Conservation (phyloP, 2,797 vertebrate species). For the Lindbergichthys nudifrons region DNA sequence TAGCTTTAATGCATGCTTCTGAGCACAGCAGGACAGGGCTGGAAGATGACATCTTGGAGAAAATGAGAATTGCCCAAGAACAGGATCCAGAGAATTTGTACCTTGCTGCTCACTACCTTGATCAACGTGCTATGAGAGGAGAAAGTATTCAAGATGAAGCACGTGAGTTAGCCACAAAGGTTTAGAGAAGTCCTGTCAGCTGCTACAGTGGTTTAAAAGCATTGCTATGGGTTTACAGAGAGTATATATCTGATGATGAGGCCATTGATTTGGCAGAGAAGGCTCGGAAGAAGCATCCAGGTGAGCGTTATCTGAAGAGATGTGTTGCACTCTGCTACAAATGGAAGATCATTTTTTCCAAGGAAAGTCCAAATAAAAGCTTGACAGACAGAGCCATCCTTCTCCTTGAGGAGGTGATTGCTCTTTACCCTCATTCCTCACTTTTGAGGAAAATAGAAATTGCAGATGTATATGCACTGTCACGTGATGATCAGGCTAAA, state of each 20-base stretch:
- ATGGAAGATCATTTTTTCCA: constrained; percentile 31
- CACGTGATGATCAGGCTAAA: not conserved
- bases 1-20: constrained; percentile 4
- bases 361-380: not conserved
- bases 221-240: no score
- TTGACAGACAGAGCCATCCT: no score
- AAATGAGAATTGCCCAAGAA: not conserved
- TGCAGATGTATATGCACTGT: constrained; percentile 26
- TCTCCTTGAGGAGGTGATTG: no score
- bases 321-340: constrained; percentile 56
- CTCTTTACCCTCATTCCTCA: no score
- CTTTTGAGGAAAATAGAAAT: constrained; percentile 20
- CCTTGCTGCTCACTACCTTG: no score
- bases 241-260: no score
- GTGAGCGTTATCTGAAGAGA: constrained; percentile 53
- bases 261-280: not conserved
- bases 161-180: no score
- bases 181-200: no score
- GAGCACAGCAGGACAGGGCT: not conserved
- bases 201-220: no score
- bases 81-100: no score
- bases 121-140: no score
- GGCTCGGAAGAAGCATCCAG: constrained; percentile 50
- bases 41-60: constrained; percentile 36
- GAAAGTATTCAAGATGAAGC: no score